Evolutionary conservation across 2,797 vertebrate genomes (phyloP).

Genomic region (Mus caroli): DNA sequence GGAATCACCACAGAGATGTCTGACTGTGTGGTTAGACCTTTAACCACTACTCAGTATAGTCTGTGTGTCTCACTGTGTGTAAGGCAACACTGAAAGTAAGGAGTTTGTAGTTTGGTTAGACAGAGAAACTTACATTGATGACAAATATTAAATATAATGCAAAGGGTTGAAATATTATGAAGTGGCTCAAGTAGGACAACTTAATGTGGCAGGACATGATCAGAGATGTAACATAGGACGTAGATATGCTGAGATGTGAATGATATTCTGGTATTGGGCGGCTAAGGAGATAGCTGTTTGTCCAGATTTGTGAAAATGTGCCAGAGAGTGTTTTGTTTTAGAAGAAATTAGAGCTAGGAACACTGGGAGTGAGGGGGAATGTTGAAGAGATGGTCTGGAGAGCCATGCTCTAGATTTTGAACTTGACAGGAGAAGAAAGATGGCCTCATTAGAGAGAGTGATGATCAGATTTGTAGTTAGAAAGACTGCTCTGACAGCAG

Average conservation of each 20-base stretch:
- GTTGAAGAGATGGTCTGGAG: background rate
- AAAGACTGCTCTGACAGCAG: background rate
- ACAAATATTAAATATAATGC: background rate
- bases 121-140: background rate
- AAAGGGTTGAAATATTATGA: background rate
- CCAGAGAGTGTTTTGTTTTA: background rate
- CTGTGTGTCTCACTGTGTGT: background rate
- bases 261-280: background rate
- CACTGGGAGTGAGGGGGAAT: background rate
- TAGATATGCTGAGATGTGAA: constrained; percentile 6
- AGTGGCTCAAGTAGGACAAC: background rate
- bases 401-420: background rate
- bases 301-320: background rate
- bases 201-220: background rate
- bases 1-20: constrained; percentile 28
- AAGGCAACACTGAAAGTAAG: background rate
- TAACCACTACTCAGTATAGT: constrained; percentile 28
- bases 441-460: background rate
- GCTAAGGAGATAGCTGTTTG: background rate
- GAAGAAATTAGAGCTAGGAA: background rate
- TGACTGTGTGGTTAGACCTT: constrained; percentile 9
- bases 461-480: constrained; percentile 18
- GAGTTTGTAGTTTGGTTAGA: constrained; percentile 50
- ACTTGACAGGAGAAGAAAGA: background rate
- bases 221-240: background rate